Evolutionary conservation across 2,888 invertebrate species (phyloP).

Genomic region (Octonoba sinensis): DNA sequence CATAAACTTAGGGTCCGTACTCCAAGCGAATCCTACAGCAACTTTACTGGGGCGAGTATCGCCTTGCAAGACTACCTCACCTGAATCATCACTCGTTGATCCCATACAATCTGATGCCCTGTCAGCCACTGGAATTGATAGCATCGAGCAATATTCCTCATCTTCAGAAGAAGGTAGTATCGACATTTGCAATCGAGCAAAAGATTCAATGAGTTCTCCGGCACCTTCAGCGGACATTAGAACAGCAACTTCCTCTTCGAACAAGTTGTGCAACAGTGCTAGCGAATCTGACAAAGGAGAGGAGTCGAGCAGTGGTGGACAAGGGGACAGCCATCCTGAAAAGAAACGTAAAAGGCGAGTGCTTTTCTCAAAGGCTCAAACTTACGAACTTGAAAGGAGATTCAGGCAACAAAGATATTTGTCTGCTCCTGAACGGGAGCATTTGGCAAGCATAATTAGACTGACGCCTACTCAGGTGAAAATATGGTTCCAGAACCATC

Average conservation of each 20-base stretch:
- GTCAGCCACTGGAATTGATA: slow-evolving; percentile 9
- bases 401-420: slow-evolving; percentile 96
- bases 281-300: slow-evolving; percentile 52
- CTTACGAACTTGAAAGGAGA: slow-evolving; percentile 92
- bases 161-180: slow-evolving; percentile 54
- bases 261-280: slow-evolving; percentile 6
- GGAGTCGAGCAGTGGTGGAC: slow-evolving; percentile 23
- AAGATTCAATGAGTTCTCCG: slow-evolving; percentile 18
- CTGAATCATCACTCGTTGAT: slow-evolving; percentile 31
- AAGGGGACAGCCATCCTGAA: slow-evolving; percentile 47
- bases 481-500: slow-evolving; percentile 97
- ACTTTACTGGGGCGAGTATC: slow-evolving; percentile 10
- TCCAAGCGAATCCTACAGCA: neutral
- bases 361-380: slow-evolving; percentile 96
- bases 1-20: neutral
- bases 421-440: slow-evolving; percentile 97
- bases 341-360: slow-evolving; percentile 96
- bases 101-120: slow-evolving; percentile 11
- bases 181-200: slow-evolving; percentile 47
- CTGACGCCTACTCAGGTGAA: slow-evolving; percentile 96
- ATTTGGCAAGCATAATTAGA: slow-evolving; percentile 92
- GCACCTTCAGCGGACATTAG: neutral
- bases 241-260: slow-evolving; percentile 9
- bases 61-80: slow-evolving; percentile 11
- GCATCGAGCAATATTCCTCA: slow-evolving; percentile 36